Conservation (phyloP, 2,113 vertebrate genomes). For the Talpa occidentalis region DNA sequence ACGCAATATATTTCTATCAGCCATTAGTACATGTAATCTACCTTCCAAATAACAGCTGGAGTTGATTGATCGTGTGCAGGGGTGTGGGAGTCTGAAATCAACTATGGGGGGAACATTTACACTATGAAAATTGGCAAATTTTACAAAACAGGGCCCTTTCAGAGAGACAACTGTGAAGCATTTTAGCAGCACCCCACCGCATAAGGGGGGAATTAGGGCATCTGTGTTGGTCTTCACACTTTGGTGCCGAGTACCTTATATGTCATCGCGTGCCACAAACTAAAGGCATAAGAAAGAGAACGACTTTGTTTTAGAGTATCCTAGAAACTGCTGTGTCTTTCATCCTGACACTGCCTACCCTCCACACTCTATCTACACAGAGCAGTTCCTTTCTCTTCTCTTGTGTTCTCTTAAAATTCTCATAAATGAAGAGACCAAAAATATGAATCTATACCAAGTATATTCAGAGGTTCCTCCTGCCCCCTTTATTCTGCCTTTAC, state of each 20-base stretch:
- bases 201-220: too few relatives aligned
- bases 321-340: neutral
- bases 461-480: neutral
- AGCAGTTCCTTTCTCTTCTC: neutral
- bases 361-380: neutral
- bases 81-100: neutral
- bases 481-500: too few relatives aligned
- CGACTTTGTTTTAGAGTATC: neutral
- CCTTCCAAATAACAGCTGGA: neutral
- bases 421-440: neutral
- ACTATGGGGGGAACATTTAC: rapidly evolving
- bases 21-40: neutral
- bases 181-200: too few relatives aligned
- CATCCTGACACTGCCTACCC: neutral
- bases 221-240: rapidly evolving
- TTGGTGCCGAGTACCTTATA: neutral
- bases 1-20: neutral
- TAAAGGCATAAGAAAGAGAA: neutral
- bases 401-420: neutral
- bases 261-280: neutral
- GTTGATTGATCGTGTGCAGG: rapidly evolving
- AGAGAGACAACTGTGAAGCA: rapidly evolving
- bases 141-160: neutral
- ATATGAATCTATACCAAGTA: neutral
- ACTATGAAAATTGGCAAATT: neutral